phyloP scores from a whole-genome alignment of 1,140 invertebrate genomes.

The Drosophila biarmipes region DNA sequence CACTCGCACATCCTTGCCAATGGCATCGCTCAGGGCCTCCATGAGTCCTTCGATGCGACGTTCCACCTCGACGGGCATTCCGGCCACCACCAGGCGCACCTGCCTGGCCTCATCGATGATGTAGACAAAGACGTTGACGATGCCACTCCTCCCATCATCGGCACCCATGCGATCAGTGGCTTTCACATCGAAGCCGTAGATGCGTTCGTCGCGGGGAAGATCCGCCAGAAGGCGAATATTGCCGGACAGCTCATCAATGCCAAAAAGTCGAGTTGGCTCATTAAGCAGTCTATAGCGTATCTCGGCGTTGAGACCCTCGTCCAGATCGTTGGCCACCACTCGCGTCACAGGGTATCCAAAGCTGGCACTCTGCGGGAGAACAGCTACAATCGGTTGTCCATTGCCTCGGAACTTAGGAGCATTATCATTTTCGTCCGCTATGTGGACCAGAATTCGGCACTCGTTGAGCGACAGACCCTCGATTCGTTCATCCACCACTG shows the following conservation, averaged over 20 bases:
- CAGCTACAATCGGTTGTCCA: slow-evolving; percentile 90
- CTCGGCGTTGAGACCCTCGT: slow-evolving; percentile 90
- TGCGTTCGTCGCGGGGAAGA: slow-evolving; percentile 88
- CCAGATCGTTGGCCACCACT: slow-evolving; percentile 90
- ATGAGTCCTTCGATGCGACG: slow-evolving; percentile 89
- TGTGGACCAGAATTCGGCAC: slow-evolving; percentile 87
- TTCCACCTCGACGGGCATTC: slow-evolving; percentile 90
- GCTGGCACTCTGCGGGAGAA: slow-evolving; percentile 90
- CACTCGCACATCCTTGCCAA: slow-evolving; percentile 91
- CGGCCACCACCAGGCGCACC: slow-evolving; percentile 90
- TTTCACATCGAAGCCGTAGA: slow-evolving; percentile 95
- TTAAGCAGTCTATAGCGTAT: slow-evolving; percentile 92
- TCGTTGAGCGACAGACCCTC: slow-evolving; percentile 87
- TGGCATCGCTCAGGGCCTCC: slow-evolving; percentile 88
- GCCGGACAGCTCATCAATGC: slow-evolving; percentile 90
- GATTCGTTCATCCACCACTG: slow-evolving; percentile 88
- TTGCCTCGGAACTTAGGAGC: slow-evolving; percentile 89
- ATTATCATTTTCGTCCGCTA: slow-evolving; percentile 93
- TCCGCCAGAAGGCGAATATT: slow-evolving; percentile 88
- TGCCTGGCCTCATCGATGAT: slow-evolving; percentile 92
- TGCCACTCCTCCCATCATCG: slow-evolving; percentile 91
- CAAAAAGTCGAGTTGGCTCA: slow-evolving; percentile 88
- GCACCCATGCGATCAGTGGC: slow-evolving; percentile 91
- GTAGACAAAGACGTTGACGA: slow-evolving; percentile 93
- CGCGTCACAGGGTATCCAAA: slow-evolving; percentile 92